Evolutionary conservation across 2,113 vertebrate species (phyloP).

Genomic region (Neomonachus schauinslandi): DNA sequence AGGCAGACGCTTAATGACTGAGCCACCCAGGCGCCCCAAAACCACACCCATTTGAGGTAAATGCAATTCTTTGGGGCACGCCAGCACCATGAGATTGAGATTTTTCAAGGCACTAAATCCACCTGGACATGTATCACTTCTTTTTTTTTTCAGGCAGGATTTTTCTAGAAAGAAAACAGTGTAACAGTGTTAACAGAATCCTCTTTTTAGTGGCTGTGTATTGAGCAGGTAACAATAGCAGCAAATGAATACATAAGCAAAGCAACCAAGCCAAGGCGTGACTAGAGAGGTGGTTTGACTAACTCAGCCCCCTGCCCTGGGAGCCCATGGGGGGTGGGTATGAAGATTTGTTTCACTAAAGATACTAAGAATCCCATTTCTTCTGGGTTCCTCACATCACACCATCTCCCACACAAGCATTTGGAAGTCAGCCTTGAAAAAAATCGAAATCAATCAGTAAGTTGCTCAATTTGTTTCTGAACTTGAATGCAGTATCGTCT

Average conservation of each 20-base stretch:
- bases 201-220: not conserved
- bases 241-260: not conserved
- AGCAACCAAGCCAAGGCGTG: not conserved
- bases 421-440: not conserved
- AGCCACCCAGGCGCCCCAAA: not conserved
- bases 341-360: not conserved
- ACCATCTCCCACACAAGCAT: not conserved
- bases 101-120: not conserved
- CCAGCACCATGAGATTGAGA: not conserved
- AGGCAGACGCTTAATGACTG: too few species aligned
- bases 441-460: not conserved
- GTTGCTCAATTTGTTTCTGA: not conserved
- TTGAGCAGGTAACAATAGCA: not conserved
- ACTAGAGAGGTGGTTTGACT: not conserved
- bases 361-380: not conserved
- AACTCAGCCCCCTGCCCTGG: not conserved
- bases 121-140: not conserved
- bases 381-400: not conserved
- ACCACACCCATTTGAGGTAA: not conserved
- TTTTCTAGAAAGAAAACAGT: not conserved
- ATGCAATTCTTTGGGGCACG: not conserved
- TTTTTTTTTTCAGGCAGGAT: not conserved
- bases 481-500: not conserved
- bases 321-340: fast-evolving
- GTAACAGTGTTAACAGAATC: not conserved